These are phyloP conservation scores for Drymodes brunneopygia DNA, from an alignment of 2,113 vertebrate species.

Conservation along the genomic window DNA sequence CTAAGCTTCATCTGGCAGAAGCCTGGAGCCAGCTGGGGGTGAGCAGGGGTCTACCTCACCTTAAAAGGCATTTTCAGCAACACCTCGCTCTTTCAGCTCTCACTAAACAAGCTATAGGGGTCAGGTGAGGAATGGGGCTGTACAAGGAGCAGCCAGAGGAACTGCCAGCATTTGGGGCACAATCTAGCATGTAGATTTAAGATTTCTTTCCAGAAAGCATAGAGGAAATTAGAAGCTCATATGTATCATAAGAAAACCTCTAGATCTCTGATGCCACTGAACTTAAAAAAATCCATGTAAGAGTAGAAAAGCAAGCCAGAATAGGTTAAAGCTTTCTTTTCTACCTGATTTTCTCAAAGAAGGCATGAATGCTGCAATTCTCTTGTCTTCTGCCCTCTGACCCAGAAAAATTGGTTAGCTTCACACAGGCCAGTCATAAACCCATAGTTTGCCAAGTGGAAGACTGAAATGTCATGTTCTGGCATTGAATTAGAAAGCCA, in stretches of 20 bases:
- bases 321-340: background rate
- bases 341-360: background rate
- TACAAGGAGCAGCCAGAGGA: background rate
- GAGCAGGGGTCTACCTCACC: background rate
- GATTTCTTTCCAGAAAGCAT: background rate
- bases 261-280: background rate
- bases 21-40: background rate
- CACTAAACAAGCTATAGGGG: background rate
- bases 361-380: background rate
- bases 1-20: background rate
- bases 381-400: background rate
- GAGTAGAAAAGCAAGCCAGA: background rate
- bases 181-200: background rate
- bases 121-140: background rate
- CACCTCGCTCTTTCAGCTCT: background rate
- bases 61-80: background rate
- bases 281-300: background rate
- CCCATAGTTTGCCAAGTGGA: background rate
- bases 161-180: background rate
- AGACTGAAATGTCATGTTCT: background rate
- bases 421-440: background rate
- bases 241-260: background rate
- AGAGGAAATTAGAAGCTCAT: background rate
- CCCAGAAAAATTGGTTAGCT: background rate
- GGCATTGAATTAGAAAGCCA: background rate